Evolutionary conservation across 2,797 vertebrate species (phyloP), one percentile per base, ranked within the genome.

Genomic region (Scarus forsteni): DNA sequence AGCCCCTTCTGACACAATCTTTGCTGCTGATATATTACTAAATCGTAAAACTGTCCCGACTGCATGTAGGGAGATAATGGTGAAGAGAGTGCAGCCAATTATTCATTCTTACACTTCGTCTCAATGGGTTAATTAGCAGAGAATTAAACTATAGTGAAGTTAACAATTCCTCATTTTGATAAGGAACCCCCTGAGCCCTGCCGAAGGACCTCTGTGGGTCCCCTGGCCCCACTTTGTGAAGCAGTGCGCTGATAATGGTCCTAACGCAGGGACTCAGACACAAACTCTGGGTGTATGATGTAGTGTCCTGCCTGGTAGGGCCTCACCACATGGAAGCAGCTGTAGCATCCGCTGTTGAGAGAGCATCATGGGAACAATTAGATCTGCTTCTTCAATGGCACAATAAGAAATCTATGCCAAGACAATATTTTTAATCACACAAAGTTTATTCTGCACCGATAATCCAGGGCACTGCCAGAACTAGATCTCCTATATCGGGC

Each of bases 241-340:
- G 10, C 51, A 1, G 40, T 10, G 16, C 55, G 70, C 15, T 27
- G 27, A 51, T 51, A 48, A 73, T 56, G 9, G 70, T 62, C 66
- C 74, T 86, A 86, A 65, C 68, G 74, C 27, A 81, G 77, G 44
- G 70, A 79, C 74, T 94, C 93, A 55, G 93, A 94, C 66, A 92
- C 85, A 86, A 95, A 95, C 87, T 95, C 89, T 0, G 93, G 93
- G 83, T 94, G 92, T 68, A 94, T 93, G 88, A 89, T 86, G 88
- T 93, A 95, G 77, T 92, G 89, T 73, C 89, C 90, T n/a, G 88
- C 84, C 62, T 94, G 91, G 86, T 78, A 91, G 43, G 92, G 85
- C 71, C 93, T 94, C 65, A 95, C 93, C 79, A 94, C 90, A 15
- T 93, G 91, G 79, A 95, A 95, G 78, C 94, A 95, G 89, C 93